Percentiles rank a stretch among this genome's conserved stretches.
These are phyloP conservation scores for Carabus problematicus DNA, from an alignment of 2,888 invertebrate genomes.

Conservation along the genomic window DNA sequence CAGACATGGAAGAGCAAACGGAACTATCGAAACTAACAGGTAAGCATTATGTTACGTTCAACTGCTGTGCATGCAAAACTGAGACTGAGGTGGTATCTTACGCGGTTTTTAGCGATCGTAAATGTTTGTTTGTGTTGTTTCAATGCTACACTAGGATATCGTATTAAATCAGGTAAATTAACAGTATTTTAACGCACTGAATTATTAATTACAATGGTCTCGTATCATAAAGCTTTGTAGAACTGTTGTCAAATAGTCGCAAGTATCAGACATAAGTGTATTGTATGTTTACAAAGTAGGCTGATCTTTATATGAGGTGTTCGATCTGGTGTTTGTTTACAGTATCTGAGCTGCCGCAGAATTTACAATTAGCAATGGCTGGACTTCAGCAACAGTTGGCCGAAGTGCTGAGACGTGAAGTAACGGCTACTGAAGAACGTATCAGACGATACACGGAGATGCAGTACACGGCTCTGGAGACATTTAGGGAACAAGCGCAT, in stretches of 20 bases:
- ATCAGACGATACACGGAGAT: conserved; percentile 78
- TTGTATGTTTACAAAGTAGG: too few species aligned
- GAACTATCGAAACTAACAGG: conserved; percentile 39
- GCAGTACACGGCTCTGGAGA: conserved; percentile 77
- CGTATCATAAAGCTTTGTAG: not conserved
- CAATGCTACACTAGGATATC: conserved; percentile 30
- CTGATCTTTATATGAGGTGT: not conserved
- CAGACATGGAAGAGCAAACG: conserved; percentile 59
- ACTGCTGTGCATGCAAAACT: too few species aligned
- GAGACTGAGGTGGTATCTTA: too few species aligned
- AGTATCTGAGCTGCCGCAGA: conserved; percentile 61
- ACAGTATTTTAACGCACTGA: not conserved
- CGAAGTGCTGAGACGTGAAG: conserved; percentile 72
- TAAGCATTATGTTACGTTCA: conserved; percentile 12
- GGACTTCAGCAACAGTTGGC: conserved; percentile 72
- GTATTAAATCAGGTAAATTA: conserved; percentile 30
- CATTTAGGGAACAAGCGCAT: conserved; percentile 74
- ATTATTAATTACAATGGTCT: not conserved
- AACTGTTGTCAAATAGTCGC: not conserved
- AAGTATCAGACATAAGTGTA: not conserved
- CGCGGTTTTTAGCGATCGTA: too few species aligned
- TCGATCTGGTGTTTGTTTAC: conserved; percentile 34
- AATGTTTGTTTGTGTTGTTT: not conserved
- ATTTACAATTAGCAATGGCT: conserved; percentile 65
- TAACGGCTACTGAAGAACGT: conserved; percentile 74